A percentile compares a stretch with the other conserved stretches of the same genome.
phyloP scores from a whole-genome alignment of 1,140 invertebrate species.

The Conus ventricosus region DNA sequence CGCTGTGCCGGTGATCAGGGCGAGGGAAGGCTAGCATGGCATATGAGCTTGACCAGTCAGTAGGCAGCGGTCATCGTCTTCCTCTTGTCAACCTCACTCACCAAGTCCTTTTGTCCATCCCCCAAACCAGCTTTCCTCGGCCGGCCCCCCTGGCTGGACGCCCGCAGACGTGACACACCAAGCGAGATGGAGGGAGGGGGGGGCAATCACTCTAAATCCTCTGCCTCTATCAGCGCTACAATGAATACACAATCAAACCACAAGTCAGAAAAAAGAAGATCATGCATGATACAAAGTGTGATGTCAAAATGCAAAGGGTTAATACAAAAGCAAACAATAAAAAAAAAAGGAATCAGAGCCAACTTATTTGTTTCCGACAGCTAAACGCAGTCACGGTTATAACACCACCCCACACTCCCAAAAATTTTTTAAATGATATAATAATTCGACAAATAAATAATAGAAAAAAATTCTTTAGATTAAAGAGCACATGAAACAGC shows the following conservation, averaged over 20 bases:
- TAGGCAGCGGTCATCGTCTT: not conserved
- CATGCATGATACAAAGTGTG: not conserved
- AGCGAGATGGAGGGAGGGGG: slow-evolving; percentile 11
- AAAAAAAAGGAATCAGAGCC: not conserved
- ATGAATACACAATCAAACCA: slow-evolving; percentile 33
- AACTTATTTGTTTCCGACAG: not conserved
- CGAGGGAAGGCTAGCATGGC: not conserved
- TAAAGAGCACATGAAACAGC: too few relatives aligned
- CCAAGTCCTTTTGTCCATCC: too few relatives aligned
- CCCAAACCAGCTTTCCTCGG: too few relatives aligned
- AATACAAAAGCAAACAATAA: not conserved
- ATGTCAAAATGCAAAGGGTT: slow-evolving; percentile 1
- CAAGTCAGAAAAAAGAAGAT: slow-evolving; percentile 17
- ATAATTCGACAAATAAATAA: not conserved
- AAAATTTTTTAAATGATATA: too few relatives aligned
- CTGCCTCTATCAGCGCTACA: slow-evolving; percentile 40
- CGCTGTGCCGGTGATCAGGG: not conserved
- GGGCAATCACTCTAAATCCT: slow-evolving; percentile 39
- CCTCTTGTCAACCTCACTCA: not conserved
- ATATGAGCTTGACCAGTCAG: not conserved
- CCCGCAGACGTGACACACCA: not conserved
- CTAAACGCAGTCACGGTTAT: too few relatives aligned
- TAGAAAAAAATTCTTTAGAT: too few relatives aligned
- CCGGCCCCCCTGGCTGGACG: not conserved
- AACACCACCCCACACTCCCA: too few relatives aligned